Evolutionary conservation across 2,113 vertebrate species (phyloP).

Genomic region (Phalacrocorax aristotelis): DNA sequence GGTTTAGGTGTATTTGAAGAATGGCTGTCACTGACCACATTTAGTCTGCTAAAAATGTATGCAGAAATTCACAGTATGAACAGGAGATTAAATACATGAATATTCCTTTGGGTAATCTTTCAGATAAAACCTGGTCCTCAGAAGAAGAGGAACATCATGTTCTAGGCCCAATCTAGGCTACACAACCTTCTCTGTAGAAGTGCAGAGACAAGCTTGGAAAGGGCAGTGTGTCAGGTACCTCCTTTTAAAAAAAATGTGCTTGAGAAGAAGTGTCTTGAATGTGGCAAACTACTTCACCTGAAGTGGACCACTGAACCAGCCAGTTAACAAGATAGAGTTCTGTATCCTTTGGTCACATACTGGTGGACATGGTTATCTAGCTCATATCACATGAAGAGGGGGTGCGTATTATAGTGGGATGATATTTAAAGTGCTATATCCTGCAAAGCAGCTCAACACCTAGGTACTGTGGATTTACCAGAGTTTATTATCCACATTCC

Average conservation of each 20-base stretch:
- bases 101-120: neutral
- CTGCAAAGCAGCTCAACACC: neutral
- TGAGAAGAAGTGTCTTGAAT: neutral
- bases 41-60: neutral
- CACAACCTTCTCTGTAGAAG: neutral
- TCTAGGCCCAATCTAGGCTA: neutral
- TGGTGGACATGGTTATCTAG: neutral
- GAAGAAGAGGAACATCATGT: neutral
- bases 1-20: neutral
- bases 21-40: neutral
- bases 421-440: neutral
- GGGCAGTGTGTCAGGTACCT: neutral
- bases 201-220: neutral
- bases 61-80: neutral
- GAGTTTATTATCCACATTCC: neutral
- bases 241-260: neutral
- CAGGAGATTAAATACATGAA: neutral
- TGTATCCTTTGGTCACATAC: neutral
- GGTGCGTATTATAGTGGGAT: neutral
- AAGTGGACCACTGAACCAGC: neutral
- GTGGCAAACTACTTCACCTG: neutral
- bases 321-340: neutral
- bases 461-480: neutral
- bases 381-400: neutral
- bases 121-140: neutral